phyloP scores from a whole-genome alignment of 2,797 vertebrate genomes.

The Lutra lutra region DNA sequence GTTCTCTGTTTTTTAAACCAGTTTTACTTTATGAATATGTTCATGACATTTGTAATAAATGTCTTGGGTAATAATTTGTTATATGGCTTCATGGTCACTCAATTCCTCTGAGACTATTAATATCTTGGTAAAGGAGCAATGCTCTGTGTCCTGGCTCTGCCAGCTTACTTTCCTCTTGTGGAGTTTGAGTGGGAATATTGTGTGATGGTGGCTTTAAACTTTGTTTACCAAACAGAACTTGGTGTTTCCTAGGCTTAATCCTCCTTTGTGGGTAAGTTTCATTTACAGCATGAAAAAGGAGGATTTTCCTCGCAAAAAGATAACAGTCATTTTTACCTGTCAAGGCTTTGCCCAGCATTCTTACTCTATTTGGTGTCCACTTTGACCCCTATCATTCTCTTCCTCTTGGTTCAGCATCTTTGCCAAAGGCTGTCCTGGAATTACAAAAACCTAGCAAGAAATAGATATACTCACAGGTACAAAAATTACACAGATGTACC shows the following conservation, averaged over 20 bases:
- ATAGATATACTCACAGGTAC: not conserved
- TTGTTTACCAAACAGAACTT: constrained; percentile 84
- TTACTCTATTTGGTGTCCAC: constrained; percentile 26
- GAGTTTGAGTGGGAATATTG: constrained; percentile 79
- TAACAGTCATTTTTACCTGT: constrained; percentile 44
- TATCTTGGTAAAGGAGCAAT: constrained; percentile 81
- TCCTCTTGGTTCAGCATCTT: constrained; percentile 62
- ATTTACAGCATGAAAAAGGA: constrained; percentile 78
- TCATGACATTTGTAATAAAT: constrained; percentile 91
- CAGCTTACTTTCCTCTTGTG: constrained; percentile 58
- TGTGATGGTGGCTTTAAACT: constrained; percentile 85
- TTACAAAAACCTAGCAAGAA: not conserved
- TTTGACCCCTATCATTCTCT: constrained; percentile 69
- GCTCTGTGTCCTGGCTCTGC: constrained; percentile 78
- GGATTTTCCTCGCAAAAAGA: constrained; percentile 55
- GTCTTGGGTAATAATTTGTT: constrained; percentile 90
- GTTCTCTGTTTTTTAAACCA: constrained; percentile 83
- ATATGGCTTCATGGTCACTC: constrained; percentile 88
- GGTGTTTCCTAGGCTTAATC: constrained; percentile 82
- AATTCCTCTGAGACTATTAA: constrained; percentile 83
- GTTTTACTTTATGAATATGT: constrained; percentile 89
- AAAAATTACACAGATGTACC: not conserved
- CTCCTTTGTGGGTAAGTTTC: constrained; percentile 76
- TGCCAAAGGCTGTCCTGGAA: constrained; percentile 67
- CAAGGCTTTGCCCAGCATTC: constrained; percentile 63